Evolutionary conservation across 2,888 invertebrate species (phyloP).

Genomic region (Sialis lutaria): DNA sequence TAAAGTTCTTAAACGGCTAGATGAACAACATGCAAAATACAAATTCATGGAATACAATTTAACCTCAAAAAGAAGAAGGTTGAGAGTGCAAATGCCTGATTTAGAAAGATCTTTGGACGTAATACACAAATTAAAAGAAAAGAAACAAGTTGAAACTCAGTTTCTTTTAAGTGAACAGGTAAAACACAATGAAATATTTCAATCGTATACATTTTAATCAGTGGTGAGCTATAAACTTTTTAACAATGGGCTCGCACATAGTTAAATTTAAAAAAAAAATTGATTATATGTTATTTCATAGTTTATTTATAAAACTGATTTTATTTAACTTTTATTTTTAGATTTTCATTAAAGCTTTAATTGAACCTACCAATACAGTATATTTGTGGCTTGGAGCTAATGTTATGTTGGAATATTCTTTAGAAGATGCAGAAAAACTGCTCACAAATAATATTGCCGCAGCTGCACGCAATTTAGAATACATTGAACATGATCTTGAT

Average conservation of each 20-base stretch:
- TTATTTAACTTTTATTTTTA: constrained; percentile 2
- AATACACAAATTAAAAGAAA: constrained; percentile 72
- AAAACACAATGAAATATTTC: constrained; percentile 22
- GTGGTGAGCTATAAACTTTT: no score
- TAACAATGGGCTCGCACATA: no score
- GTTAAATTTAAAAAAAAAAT: no score
- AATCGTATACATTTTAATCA: no score
- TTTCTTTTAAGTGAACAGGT: constrained; percentile 89
- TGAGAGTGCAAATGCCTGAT: constrained; percentile 89
- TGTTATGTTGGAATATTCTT: constrained; percentile 91
- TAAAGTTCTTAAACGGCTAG: constrained; percentile 66
- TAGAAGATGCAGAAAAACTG: constrained; percentile 77
- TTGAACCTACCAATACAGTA: constrained; percentile 81
- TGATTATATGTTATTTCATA: no score
- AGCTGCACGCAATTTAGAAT: constrained; percentile 66
- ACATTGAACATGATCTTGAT: constrained; percentile 84
- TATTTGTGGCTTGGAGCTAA: constrained; percentile 76
- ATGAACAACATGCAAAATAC: constrained; percentile 91
- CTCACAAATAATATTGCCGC: constrained; percentile 68
- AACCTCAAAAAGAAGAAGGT: constrained; percentile 64
- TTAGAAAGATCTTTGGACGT: constrained; percentile 79
- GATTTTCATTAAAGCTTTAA: constrained; percentile 49
- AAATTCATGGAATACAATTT: constrained; percentile 94
- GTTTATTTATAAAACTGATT: neutral
- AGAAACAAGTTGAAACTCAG: constrained; percentile 69